These are phyloP conservation scores for Smittia aterrima DNA, from an alignment of 2,888 invertebrate genomes.

Conservation along the genomic window DNA sequence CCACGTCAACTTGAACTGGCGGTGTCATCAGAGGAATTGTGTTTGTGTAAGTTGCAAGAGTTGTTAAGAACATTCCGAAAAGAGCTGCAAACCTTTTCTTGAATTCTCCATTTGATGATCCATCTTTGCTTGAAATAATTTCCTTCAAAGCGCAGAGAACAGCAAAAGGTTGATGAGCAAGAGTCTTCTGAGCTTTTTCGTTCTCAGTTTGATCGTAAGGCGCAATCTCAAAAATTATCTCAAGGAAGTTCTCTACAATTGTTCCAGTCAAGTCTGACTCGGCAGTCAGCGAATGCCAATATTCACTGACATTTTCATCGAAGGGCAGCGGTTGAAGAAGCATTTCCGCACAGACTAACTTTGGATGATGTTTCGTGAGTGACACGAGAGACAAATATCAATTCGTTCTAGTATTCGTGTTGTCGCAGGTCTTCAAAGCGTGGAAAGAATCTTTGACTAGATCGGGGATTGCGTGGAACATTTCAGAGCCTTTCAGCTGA, in stretches of 20 bases:
- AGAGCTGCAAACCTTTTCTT: slow-evolving; percentile 68
- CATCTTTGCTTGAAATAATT: slow-evolving; percentile 52
- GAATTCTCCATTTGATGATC: slow-evolving; percentile 58
- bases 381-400: slow-evolving; percentile 68
- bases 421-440: slow-evolving; percentile 53
- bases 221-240: slow-evolving; percentile 63
- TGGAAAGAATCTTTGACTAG: slow-evolving; percentile 60
- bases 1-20: slow-evolving; percentile 42
- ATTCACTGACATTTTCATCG: slow-evolving; percentile 71
- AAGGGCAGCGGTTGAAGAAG: slow-evolving; percentile 75
- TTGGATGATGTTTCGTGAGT: slow-evolving; percentile 75
- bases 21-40: slow-evolving; percentile 63
- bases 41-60: slow-evolving; percentile 71
- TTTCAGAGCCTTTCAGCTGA: slow-evolving; percentile 70
- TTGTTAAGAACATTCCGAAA: slow-evolving; percentile 69
- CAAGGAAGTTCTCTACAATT: slow-evolving; percentile 71
- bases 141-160: slow-evolving; percentile 58
- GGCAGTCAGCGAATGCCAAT: slow-evolving; percentile 73
- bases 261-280: slow-evolving; percentile 62
- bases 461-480: slow-evolving; percentile 67
- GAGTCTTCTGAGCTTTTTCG: slow-evolving; percentile 59
- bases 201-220: slow-evolving; percentile 60
- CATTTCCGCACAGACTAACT: slow-evolving; percentile 70
- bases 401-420: slow-evolving; percentile 58
- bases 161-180: slow-evolving; percentile 69